Evolutionary conservation across 2,113 vertebrate species (phyloP), one percentile per base, ranked within the genome.

Genomic region (Gobio gobio): DNA sequence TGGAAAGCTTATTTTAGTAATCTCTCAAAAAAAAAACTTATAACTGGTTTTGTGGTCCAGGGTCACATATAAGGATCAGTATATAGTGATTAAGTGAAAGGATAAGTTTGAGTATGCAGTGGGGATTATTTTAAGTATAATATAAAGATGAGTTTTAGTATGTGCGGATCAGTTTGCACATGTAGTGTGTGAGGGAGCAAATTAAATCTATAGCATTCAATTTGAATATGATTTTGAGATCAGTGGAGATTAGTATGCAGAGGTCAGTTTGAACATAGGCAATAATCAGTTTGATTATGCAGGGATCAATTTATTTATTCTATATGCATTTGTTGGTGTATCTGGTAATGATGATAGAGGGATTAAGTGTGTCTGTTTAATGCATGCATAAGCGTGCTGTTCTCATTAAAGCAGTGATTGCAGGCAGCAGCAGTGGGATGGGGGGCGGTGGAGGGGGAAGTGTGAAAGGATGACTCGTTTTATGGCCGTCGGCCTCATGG

Each of bases 401-500:
- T 80, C 84, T 89, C 70, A 87, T 89, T 89, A 87, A 90, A 79
- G 77, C 83, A 66, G 78, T 81, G 87, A 88, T 91, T 88, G 89
- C 58, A 77, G 88, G 87, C 89, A 72, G 86, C 78, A 85, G 75
- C 63, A 73, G 77, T 26, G 24, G 64, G 59, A 82, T 73, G 18
- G 70, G 58, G 81, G 54, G 29, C 36, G 45, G 63, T 72, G n/a
- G 72, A 82, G 80, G 64, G 80, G 56, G 72, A 74, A 33, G 85
- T 84, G 85, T 87, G 83, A 87, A 87, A 86, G 81, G 86, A 87
- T 87, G 87, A 88, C 70, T 90, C 70, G 85, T 82, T 90, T 90
- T 87, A 87, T 89, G 83, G 89, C 79, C 18, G 45, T 61, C 68
- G 54, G 87, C 87, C 89, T 82, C 88, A 56, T 88, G 87, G 89